A percentile compares a stretch with the other conserved stretches of the same genome.
phyloP scores from a whole-genome alignment of 2,888 invertebrate species.

The Loripinus fragilis region DNA sequence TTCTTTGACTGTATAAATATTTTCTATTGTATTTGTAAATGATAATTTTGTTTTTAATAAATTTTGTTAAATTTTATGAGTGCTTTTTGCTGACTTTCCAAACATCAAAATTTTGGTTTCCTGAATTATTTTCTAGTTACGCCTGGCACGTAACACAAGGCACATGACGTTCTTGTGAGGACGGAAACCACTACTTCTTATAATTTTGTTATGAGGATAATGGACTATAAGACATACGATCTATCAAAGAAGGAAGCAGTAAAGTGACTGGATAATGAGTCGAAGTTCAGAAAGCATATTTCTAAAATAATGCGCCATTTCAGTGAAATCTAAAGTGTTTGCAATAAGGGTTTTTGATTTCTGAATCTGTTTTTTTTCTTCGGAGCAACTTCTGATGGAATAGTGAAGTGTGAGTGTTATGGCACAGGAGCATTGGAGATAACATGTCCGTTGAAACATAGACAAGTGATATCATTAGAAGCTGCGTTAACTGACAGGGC shows the following conservation, averaged over 20 bases:
- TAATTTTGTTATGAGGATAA: slow-evolving; percentile 18
- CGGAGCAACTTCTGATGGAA: slow-evolving; percentile 46
- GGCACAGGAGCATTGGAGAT: slow-evolving; percentile 40
- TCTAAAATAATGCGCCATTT: neutral
- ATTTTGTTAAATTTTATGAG: no score
- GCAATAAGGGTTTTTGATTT: slow-evolving; percentile 7
- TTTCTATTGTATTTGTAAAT: no score
- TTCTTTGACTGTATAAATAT: no score
- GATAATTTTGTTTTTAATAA: no score
- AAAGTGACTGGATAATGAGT: slow-evolving; percentile 19
- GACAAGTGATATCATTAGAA: neutral
- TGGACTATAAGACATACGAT: slow-evolving; percentile 27
- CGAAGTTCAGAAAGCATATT: neutral
- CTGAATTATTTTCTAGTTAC: no score
- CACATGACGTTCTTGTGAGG: slow-evolving; percentile 23
- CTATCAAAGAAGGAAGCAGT: slow-evolving; percentile 22
- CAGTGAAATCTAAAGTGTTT: slow-evolving; percentile 1
- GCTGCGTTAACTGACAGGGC: slow-evolving; percentile 21
- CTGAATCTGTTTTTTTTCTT: slow-evolving; percentile 18
- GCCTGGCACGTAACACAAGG: no score
- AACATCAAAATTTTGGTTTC: no score
- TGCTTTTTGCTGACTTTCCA: no score
- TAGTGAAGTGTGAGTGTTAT: slow-evolving; percentile 38
- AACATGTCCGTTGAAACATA: slow-evolving; percentile 52
- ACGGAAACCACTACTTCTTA: slow-evolving; percentile 11